Evolutionary conservation across 2,888 invertebrate species (phyloP), one percentile per base, ranked within the genome.

Genomic region (Torymus auratus): DNA sequence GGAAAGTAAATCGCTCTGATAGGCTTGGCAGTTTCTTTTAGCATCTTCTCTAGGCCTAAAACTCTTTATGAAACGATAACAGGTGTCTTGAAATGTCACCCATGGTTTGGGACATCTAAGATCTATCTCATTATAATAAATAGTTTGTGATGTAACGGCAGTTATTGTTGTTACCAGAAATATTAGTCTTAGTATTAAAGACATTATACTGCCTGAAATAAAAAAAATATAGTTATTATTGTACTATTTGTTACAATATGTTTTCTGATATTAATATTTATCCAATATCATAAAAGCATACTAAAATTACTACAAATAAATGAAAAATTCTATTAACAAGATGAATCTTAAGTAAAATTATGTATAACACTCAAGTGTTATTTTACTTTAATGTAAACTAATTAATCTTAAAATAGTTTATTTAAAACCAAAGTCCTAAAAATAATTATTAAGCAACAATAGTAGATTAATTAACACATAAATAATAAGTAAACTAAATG

Each of bases 51-150:
- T 94, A 61, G 94, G 94, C 77, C 95, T 95, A 0, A 98, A 98
- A 5, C 97, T 97, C 87, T 96, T 96, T 2, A 96, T 96, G 88
- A 98, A 98, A 71, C 96, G 94, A 89, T 97, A 98, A 90, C 98
- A 99, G 0, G 95, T 94, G 82, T 95, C 94, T 83, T 95, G 94
- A 88, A 93, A 96, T 52, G 94, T 93, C n/a, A 95, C 91, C 98
- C 98, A 98, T 89, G 96, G 94, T 73, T 95, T 94, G 0, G 98
- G 98, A 91, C 98, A 98, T 87, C 92, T 86, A 64, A 86, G 85
- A 28, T 84, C 80, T 14, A 74, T 50, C 7, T 89, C 87, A 15
- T 85, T 87, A 72, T 87, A 86, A 14, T 83, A 86, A n/a, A 83
- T 3, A 67, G 86, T 87, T 83, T 90, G 89, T 17, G 87, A 83